Percentiles rank a stretch among this genome's conserved stretches.
Conservation (phyloP, 2,797 vertebrate genomes). For the Oryzias sinensis region DNA sequence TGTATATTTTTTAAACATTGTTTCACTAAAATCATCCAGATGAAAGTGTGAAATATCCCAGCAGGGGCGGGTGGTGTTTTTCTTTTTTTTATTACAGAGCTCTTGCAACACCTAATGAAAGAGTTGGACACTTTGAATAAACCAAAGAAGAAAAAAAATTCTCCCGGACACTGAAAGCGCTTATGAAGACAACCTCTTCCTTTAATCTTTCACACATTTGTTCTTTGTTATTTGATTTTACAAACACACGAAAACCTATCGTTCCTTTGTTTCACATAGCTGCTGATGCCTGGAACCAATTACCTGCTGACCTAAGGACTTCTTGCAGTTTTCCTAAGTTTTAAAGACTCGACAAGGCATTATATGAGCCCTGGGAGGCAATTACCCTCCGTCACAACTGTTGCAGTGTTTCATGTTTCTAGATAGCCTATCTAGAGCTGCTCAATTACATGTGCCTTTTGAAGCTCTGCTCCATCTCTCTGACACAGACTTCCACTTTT, state of each 20-base stretch:
- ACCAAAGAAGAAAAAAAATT: conserved; percentile 19
- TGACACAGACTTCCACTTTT: conserved; percentile 66
- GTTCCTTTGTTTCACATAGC: conserved; percentile 59
- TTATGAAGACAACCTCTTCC: conserved; percentile 32
- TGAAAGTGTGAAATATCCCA: conserved; percentile 26
- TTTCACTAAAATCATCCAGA: conserved; percentile 16
- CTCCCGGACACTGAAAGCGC: conserved; percentile 6
- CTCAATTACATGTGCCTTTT: conserved; percentile 77
- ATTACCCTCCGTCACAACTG: conserved; percentile 77
- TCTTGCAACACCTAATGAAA: conserved; percentile 32
- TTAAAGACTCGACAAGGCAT: conserved; percentile 74
- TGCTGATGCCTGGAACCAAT: conserved; percentile 76
- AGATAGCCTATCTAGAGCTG: conserved; percentile 75
- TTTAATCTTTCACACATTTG: conserved; percentile 34
- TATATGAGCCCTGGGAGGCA: conserved; percentile 74
- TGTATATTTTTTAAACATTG: conserved; percentile 17
- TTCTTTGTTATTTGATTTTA: conserved; percentile 30
- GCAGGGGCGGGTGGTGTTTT: conserved; percentile 19
- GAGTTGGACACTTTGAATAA: conserved; percentile 39
- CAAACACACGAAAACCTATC: conserved; percentile 43
- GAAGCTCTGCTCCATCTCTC: conserved; percentile 70
- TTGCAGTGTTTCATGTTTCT: conserved; percentile 78
- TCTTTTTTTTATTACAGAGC: conserved; percentile 4
- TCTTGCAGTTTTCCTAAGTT: conserved; percentile 77
- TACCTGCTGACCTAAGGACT: conserved; percentile 77